Conservation (phyloP, 2,113 vertebrate genomes). For the Centropus unirufus region DNA sequence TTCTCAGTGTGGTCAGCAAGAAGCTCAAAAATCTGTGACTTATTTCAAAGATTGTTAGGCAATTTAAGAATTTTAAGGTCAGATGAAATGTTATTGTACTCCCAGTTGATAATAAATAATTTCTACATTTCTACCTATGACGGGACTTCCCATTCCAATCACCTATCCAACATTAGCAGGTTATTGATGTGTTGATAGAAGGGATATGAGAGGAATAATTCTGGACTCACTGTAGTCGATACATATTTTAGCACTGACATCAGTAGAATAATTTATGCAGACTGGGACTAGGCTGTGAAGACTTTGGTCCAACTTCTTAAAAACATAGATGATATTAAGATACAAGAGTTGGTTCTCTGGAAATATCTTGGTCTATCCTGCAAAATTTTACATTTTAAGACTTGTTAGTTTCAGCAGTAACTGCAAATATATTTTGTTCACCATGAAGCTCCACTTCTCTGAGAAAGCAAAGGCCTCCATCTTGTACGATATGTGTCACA, state of each 20-base stretch:
- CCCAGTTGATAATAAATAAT: not conserved
- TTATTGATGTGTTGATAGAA: not conserved
- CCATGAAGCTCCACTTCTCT: not conserved
- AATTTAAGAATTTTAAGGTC: not conserved
- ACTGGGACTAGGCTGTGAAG: not conserved
- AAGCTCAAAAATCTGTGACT: not conserved
- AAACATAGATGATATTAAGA: not conserved
- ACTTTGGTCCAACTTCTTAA: not conserved
- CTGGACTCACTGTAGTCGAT: not conserved
- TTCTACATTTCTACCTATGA: not conserved
- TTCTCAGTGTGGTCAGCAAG: not conserved
- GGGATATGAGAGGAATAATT: not conserved
- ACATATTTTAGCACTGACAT: not conserved
- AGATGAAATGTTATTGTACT: not conserved
- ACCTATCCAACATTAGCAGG: not conserved
- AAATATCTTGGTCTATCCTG: not conserved
- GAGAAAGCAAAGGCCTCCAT: not conserved
- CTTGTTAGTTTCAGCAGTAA: not conserved
- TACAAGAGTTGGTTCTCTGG: not conserved
- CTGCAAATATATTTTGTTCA: not conserved
- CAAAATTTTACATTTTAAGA: not conserved
- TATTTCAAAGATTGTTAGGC: not conserved
- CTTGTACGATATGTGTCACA: not conserved
- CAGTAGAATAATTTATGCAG: not conserved
- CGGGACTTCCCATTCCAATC: not conserved